These are phyloP conservation scores for Hepsetus odoe DNA, from an alignment of 2,113 vertebrate species.

Conservation along the genomic window DNA sequence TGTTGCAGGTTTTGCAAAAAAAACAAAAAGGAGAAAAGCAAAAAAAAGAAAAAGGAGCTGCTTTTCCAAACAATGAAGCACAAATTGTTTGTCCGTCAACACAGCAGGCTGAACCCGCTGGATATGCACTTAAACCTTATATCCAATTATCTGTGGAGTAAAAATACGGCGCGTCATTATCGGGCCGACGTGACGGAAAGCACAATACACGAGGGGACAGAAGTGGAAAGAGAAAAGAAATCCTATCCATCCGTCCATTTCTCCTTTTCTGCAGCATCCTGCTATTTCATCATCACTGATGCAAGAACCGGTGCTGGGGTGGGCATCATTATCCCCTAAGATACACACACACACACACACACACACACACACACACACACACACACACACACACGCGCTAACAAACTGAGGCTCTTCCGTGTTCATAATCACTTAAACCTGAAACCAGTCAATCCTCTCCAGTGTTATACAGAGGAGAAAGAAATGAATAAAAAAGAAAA, in stretches of 20 bases:
- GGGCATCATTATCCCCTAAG: slow-evolving; percentile 48
- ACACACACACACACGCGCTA: not conserved
- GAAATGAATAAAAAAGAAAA: not conserved
- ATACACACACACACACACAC: not conserved
- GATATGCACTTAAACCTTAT: slow-evolving; percentile 43
- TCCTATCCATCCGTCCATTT: slow-evolving; percentile 3
- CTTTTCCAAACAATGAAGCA: slow-evolving; percentile 1
- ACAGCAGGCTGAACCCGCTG: slow-evolving; percentile 36
- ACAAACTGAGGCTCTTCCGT: not conserved
- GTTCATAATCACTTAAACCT: not conserved
- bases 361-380: slow-evolving; percentile 7
- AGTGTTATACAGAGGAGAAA: not conserved
- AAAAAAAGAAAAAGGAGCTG: no score
- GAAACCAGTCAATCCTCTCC: not conserved
- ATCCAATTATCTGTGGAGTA: slow-evolving; percentile 48
- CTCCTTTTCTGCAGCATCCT: slow-evolving; percentile 10
- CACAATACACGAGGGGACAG: slow-evolving; percentile 26
- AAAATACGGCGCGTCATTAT: slow-evolving; percentile 45
- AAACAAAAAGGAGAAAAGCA: no score
- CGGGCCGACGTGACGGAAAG: slow-evolving; percentile 16
- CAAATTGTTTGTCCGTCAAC: not conserved
- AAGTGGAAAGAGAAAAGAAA: not conserved
- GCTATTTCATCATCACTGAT: slow-evolving; percentile 50
- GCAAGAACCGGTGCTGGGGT: slow-evolving; percentile 39
- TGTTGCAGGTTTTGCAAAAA: slow-evolving; percentile 9